Evolutionary conservation across 1,140 invertebrate genomes (phyloP).

Genomic region (Hycleus cichorii): DNA sequence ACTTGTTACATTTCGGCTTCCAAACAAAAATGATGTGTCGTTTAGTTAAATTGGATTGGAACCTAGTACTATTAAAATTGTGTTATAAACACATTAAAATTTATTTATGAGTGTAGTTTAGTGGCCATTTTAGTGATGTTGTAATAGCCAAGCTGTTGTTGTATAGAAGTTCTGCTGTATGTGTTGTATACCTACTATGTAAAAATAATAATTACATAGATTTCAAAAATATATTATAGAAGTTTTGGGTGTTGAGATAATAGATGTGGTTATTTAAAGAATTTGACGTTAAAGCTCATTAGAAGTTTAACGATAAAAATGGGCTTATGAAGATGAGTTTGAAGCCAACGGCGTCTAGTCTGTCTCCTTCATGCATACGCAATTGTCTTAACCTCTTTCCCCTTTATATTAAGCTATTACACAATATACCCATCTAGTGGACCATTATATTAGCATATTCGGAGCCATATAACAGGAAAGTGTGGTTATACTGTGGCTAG

Average conservation of each 20-base stretch:
- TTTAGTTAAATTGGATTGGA: too few relatives aligned
- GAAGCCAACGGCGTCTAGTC: constrained; percentile 5
- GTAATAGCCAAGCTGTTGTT: too few relatives aligned
- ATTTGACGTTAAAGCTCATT: constrained; percentile 10
- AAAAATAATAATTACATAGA: too few relatives aligned
- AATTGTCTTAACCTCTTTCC: constrained; percentile 25
- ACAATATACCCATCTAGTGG: constrained; percentile 26
- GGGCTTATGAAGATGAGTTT: constrained; percentile 11
- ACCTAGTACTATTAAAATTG: too few relatives aligned
- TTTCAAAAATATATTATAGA: too few relatives aligned
- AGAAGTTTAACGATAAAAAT: constrained; percentile 13
- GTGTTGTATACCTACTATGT: too few relatives aligned
- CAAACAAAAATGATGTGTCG: too few relatives aligned
- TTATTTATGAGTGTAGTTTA: too few relatives aligned
- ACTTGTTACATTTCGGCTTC: too few relatives aligned
- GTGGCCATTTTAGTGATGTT: too few relatives aligned
- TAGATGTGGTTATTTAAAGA: constrained; percentile 6
- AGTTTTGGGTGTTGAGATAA: not conserved
- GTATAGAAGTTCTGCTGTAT: too few relatives aligned
- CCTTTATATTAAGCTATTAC: constrained; percentile 25
- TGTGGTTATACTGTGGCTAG: constrained; percentile 13
- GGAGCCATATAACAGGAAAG: constrained; percentile 20
- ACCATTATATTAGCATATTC: constrained; percentile 29
- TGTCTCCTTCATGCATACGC: constrained; percentile 21
- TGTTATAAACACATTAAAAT: too few relatives aligned